Evolutionary conservation across 2,797 vertebrate species (phyloP).

Genomic region (Uromys caudimaculatus): DNA sequence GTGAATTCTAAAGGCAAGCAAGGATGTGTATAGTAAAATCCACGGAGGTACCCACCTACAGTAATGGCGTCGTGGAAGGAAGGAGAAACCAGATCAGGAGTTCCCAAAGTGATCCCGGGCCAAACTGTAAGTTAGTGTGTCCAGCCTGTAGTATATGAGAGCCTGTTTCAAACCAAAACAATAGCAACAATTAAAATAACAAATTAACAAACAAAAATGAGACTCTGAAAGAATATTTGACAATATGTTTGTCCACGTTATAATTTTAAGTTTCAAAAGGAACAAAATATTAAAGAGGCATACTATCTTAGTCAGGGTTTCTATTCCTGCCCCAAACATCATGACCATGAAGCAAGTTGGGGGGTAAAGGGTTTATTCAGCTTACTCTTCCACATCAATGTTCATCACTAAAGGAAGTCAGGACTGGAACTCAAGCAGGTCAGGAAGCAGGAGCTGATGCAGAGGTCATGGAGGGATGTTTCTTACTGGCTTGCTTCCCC

Average conservation of each 20-base stretch:
- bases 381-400: too few relatives aligned
- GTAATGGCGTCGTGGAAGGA: too few relatives aligned
- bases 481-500: too few relatives aligned
- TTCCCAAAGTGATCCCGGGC: not conserved
- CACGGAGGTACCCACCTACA: not conserved
- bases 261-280: not conserved
- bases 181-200: not conserved
- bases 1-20: not conserved
- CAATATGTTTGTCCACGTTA: not conserved
- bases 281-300: not conserved
- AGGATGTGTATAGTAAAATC: not conserved
- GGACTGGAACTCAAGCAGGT: too few relatives aligned
- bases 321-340: too few relatives aligned
- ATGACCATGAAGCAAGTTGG: too few relatives aligned
- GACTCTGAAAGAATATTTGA: conserved; percentile 10
- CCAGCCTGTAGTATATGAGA: not conserved
- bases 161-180: not conserved
- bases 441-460: too few relatives aligned
- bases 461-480: too few relatives aligned
- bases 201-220: not conserved
- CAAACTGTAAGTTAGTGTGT: not conserved
- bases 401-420: too few relatives aligned
- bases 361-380: too few relatives aligned
- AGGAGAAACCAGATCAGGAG: not conserved
- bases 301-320: too few relatives aligned